Evolutionary conservation across 2,113 vertebrate genomes (phyloP).

Genomic region (Nycticorax nycticorax): DNA sequence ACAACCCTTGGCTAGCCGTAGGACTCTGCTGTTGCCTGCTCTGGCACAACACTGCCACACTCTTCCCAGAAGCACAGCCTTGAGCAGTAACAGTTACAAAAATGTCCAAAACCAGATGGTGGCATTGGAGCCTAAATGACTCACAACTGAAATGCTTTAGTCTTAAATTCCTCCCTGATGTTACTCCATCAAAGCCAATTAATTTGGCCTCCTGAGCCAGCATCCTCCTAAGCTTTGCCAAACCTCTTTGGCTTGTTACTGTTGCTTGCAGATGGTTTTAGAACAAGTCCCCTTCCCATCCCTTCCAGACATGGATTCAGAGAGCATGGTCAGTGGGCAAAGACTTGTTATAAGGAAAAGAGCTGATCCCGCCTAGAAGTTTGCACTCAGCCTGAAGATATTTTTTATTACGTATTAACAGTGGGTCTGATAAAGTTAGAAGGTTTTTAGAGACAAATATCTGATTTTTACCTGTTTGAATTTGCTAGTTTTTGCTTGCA

Average conservation of each 20-base stretch:
- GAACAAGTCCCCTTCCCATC: not conserved
- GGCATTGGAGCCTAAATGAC: not conserved
- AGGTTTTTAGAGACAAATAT: not conserved
- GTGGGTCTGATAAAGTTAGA: not conserved
- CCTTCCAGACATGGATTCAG: not conserved
- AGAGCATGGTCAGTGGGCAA: not conserved
- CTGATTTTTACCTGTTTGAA: not conserved
- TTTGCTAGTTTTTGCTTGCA: not conserved
- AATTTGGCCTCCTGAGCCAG: not conserved
- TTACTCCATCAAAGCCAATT: slow-evolving; percentile 9
- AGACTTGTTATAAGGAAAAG: not conserved
- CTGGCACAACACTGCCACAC: not conserved
- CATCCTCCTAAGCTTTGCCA: not conserved
- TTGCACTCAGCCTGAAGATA: not conserved
- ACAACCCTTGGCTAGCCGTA: not conserved
- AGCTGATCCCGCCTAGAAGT: not conserved
- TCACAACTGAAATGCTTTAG: slow-evolving; percentile 1
- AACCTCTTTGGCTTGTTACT: not conserved
- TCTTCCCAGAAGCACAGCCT: not conserved
- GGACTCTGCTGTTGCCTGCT: not conserved
- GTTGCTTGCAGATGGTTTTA: not conserved
- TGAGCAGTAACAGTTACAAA: not conserved
- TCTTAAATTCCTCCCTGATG: slow-evolving; percentile 44
- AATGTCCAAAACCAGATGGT: slow-evolving; percentile 31
- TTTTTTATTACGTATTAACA: not conserved